Base-by-base conservation (phyloP, 2,888 invertebrate genomes). In the Dynastes grantii region DNA sequence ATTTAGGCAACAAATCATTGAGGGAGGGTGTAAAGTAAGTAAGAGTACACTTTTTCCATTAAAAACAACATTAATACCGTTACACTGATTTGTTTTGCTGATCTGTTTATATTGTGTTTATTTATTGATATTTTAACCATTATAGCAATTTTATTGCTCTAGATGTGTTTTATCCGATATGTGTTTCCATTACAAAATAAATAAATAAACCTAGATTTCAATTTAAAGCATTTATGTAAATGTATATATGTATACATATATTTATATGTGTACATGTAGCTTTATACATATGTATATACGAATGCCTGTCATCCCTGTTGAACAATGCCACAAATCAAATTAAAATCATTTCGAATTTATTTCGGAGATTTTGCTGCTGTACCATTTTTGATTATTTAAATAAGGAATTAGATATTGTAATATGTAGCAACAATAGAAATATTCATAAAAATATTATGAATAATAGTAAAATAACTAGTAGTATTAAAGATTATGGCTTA, bases 111-210 rank as follows among this genome's bases (percentile, higher is more conserved):
- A 80, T 73, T 77, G 77, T 77, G 75, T 79, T 79, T 81, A 82
- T 80, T 79, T 78, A 78, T 78, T 78, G 80, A 77, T 77, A 81
- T 82, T 81, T 78, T 77, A 77, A 67, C 81, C 80, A 82, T 82
- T 82, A 82, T 82, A 80, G 58, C 49, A 65, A 77, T 79, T 79
- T 77, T 79, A 79, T 79, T 79, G 75, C 79, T 61, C 70, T 70
- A 40, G 79, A 63, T 63, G 76, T 68, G 63, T 45, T 68, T 77
- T 67, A 61, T 45, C 68, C 32, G 58, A 68, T 77, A 67, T 58
- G 58, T 37, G 45, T 68, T 75, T 45, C 40, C 51, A 68, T 68
- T 68, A 51, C 29, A 63, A 61, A 75, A 63, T 75, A 61, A 61
- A 73, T 73, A 61, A 61, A 61, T 75, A 75, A 75, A 61, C 55